Percentiles rank a stretch among this genome's conserved stretches.
phyloP scores from a whole-genome alignment of 2,113 vertebrate genomes.

The Semnornis frantzii region DNA sequence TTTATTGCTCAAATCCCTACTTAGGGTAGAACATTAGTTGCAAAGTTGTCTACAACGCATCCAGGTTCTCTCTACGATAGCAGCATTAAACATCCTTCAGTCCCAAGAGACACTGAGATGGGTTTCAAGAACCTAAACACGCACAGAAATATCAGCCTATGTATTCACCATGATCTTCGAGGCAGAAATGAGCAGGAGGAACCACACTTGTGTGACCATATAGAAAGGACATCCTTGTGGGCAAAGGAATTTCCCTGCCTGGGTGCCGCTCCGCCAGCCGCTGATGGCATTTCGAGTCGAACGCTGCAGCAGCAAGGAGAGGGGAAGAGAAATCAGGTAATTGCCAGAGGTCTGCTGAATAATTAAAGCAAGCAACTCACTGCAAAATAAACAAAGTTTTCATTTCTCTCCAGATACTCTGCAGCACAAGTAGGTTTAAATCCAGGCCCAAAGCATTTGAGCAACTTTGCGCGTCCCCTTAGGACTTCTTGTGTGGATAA shows the following conservation, averaged over 20 bases:
- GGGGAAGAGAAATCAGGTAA: neutral
- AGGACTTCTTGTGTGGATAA: neutral
- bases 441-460: neutral
- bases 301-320: neutral
- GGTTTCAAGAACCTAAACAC: neutral
- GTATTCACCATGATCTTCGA: fast-evolving
- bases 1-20: neutral
- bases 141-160: neutral
- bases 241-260: neutral
- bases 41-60: neutral
- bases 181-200: neutral
- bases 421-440: neutral
- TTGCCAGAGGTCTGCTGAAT: conserved; percentile 10
- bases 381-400: conserved; percentile 11
- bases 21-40: neutral
- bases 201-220: neutral
- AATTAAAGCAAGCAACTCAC: neutral
- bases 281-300: neutral
- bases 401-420: neutral
- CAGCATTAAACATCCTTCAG: neutral
- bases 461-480: neutral
- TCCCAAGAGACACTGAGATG: neutral
- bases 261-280: neutral
- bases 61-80: neutral
- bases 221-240: neutral